Conservation (phyloP, 1,140 invertebrate species). For the Battus philenor region DNA sequence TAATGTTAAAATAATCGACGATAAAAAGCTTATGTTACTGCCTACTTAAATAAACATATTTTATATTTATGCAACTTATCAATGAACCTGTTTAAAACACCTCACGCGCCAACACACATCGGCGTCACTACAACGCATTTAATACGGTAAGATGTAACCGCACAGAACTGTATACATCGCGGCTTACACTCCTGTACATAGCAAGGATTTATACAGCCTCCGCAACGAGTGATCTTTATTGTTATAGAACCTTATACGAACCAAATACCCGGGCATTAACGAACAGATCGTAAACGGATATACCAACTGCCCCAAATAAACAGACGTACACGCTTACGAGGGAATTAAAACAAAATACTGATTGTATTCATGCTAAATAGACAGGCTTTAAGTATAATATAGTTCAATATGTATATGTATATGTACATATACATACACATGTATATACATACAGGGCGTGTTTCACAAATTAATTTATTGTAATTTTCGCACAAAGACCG, state of each 20-base stretch:
- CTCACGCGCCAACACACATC: not conserved
- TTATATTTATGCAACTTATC: no score
- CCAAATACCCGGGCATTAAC: not conserved
- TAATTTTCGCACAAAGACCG: no score
- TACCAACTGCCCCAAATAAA: not conserved
- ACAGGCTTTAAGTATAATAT: no score
- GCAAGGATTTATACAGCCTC: conserved; percentile 11
- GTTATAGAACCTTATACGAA: conserved; percentile 14
- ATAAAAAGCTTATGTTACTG: no score
- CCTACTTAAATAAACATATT: no score
- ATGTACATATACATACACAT: no score
- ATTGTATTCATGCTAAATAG: not conserved
- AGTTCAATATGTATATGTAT: no score
- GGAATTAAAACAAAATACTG: not conserved
- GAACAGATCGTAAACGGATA: conserved; percentile 3
- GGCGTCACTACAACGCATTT: not conserved
- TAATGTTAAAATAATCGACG: no score
- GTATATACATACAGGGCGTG: no score
- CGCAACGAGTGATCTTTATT: conserved; percentile 12
- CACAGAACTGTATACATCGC: conserved; percentile 11
- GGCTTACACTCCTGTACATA: conserved; percentile 10
- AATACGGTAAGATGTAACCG: conserved; percentile 2
- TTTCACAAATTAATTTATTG: no score
- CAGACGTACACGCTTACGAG: not conserved
- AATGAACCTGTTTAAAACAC: no score